Evolutionary conservation across 1,140 invertebrate genomes (phyloP).

Genomic region (Phthorimaea operculella): DNA sequence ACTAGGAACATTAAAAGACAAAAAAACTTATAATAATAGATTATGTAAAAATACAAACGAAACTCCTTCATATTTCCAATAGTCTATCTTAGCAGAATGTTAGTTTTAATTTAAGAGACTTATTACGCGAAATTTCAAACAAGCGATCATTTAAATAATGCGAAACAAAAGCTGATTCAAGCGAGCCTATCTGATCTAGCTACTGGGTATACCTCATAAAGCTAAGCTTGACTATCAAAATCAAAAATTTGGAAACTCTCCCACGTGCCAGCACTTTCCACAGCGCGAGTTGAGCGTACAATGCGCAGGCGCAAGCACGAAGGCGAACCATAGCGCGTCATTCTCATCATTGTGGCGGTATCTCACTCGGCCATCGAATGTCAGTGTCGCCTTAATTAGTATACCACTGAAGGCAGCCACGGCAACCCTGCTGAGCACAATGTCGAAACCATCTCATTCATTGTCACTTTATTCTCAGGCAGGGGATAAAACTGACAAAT

Average conservation of each 20-base stretch:
- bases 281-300: background rate
- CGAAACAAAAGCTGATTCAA: too few species aligned
- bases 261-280: background rate
- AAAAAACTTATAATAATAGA: too few species aligned
- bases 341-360: constrained; percentile 9
- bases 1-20: too few species aligned
- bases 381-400: constrained; percentile 31
- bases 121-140: too few species aligned
- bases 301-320: background rate
- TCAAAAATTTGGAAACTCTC: background rate
- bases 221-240: background rate
- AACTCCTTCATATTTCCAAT: too few species aligned
- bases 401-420: constrained; percentile 12
- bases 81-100: too few species aligned
- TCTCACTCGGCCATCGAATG: constrained; percentile 28
- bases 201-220: too few species aligned
- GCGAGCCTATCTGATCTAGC: too few species aligned
- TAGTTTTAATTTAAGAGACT: too few species aligned
- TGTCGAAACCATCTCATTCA: constrained; percentile 27
- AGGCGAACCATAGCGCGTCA: background rate
- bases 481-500: background rate
- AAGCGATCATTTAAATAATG: too few species aligned
- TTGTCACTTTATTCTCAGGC: constrained; percentile 8
- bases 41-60: too few species aligned
- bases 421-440: constrained; percentile 11